phyloP scores from a whole-genome alignment of 2,113 vertebrate species.

The Toxotes jaculatrix region DNA sequence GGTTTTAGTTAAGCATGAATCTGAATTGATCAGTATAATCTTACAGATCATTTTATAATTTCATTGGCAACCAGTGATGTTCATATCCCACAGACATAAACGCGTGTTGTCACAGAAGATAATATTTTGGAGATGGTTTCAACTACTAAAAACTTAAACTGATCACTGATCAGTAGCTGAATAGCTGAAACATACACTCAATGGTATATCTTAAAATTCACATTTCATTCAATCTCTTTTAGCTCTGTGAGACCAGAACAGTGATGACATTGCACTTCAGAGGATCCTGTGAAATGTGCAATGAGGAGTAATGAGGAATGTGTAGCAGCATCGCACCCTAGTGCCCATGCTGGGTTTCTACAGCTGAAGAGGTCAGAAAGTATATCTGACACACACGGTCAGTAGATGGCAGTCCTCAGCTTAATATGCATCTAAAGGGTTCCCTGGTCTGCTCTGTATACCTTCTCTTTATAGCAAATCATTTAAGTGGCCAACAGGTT shows the following conservation, averaged over 20 bases:
- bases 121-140: not conserved
- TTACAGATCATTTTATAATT: not conserved
- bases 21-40: not conserved
- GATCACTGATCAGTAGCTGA: not conserved
- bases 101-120: not conserved
- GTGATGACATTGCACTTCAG: not conserved
- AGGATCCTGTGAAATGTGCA: not conserved
- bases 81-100: not conserved
- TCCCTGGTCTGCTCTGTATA: not conserved
- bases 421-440: not conserved
- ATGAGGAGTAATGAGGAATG: not conserved
- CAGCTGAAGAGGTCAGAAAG: constrained; percentile 22
- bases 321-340: constrained; percentile 38
- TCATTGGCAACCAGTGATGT: not conserved
- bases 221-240: not conserved
- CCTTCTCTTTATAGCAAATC: not conserved
- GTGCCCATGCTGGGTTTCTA: constrained; percentile 32
- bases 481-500: not conserved
- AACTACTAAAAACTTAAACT: not conserved
- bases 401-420: constrained; percentile 69
- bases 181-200: not conserved
- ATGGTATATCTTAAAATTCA: not conserved
- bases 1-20: no score
- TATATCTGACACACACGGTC: not conserved
- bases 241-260: not conserved